phyloP scores from a whole-genome alignment of 1,140 invertebrate genomes.

The Cotesia chilonis region DNA sequence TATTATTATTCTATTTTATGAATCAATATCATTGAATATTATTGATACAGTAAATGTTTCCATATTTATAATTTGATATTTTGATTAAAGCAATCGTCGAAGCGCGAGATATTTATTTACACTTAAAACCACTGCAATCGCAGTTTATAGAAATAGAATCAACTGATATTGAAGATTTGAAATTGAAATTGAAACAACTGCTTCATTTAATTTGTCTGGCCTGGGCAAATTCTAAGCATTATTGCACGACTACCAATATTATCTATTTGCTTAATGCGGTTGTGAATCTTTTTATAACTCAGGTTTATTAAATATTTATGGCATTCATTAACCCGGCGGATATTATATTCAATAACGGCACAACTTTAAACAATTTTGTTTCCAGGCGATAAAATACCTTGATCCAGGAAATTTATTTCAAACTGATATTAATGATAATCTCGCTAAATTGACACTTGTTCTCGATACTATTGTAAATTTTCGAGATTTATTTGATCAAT shows the following conservation, averaged over 20 bases:
- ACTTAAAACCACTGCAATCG: constrained; percentile 70
- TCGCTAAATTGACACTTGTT: constrained; percentile 48
- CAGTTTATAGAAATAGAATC: constrained; percentile 78
- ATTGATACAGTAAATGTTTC: neutral
- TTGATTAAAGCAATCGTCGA: constrained; percentile 64
- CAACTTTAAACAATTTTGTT: constrained; percentile 25
- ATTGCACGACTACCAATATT: constrained; percentile 78
- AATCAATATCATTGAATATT: no score
- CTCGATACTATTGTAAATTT: constrained; percentile 49
- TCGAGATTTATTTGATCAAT: constrained; percentile 60
- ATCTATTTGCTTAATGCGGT: constrained; percentile 78
- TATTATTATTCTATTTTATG: neutral
- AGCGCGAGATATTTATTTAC: constrained; percentile 73
- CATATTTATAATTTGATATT: neutral
- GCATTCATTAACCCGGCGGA: neutral
- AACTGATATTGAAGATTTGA: constrained; percentile 73
- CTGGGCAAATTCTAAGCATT: constrained; percentile 86
- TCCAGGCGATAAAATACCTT: constrained; percentile 52
- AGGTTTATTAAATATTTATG: constrained; percentile 58
- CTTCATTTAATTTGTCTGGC: constrained; percentile 81
- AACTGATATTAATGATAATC: constrained; percentile 69
- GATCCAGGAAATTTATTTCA: constrained; percentile 69
- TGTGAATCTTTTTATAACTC: constrained; percentile 79
- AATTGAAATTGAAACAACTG: constrained; percentile 71
- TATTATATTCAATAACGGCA: neutral